phyloP scores from a whole-genome alignment of 2,888 invertebrate species.

The Drosophila melanocephala region DNA sequence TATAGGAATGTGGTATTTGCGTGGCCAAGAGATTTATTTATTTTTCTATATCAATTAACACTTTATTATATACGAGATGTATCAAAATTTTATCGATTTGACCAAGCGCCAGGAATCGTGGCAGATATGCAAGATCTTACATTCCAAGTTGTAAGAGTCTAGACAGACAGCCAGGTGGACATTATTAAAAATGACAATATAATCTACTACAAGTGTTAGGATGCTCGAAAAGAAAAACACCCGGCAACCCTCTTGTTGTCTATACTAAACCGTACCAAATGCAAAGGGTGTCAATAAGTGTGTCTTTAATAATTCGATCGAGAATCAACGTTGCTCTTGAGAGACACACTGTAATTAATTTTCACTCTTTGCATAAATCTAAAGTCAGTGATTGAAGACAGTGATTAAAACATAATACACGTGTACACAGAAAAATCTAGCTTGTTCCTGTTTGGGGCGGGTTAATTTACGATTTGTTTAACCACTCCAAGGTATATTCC shows the following conservation, averaged over 20 bases:
- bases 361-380: background rate
- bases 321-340: background rate
- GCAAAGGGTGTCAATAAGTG: background rate
- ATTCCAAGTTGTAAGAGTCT: background rate
- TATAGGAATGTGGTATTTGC: background rate
- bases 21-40: background rate
- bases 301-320: background rate
- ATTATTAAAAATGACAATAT: background rate
- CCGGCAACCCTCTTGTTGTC: background rate
- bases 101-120: background rate
- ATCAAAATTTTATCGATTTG: background rate
- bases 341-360: background rate
- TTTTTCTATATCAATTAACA: background rate
- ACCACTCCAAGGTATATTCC: background rate
- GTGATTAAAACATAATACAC: background rate
- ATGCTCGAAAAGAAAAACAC: background rate
- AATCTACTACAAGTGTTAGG: background rate
- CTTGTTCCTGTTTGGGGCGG: background rate
- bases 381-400: background rate
- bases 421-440: background rate
- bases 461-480: background rate
- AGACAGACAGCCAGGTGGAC: background rate
- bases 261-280: background rate
- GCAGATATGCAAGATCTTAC: background rate
- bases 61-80: background rate